Base-by-base conservation (phyloP, 2,797 vertebrate genomes). In the Trachops cirrhosus region DNA sequence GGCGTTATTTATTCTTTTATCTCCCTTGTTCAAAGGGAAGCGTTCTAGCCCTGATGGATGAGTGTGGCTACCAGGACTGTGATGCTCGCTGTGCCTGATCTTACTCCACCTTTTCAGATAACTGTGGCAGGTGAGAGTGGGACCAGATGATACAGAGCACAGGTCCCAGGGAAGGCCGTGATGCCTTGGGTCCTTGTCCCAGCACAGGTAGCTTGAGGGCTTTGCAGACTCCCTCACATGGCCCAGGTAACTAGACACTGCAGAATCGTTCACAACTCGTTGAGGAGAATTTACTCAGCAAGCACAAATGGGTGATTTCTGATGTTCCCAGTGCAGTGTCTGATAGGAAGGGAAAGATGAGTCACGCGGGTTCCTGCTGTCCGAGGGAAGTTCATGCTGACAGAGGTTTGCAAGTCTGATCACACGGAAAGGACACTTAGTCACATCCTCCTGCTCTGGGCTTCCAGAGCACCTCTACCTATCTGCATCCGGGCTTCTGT, bases 1-100 rank as follows among this genome's bases (percentile, higher is more conserved):
- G 95, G 79, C 18, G 18, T 96, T 97, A 85, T 93, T 97, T 97
- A 68, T 97, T 97, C 77, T 92, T 87, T 97, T 97, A 97, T 98
- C 95, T 98, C 78, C 41, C 90, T 96, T 96, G 84, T 82, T 98
- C 96, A 89, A 96, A 84, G 96, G 95, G 90, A 98, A 96, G 59
- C 41, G 77, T 97, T 86, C 87, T 85, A 90, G 78, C 68, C 74
- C 64, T 93, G 93, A 97, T 50, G 92, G 82, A 91, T 97, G 95
- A 4, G 0, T 78, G 32, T 48, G 3, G 3, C 37, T 87, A 52
- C 54, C 0, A 24, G 7, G 73, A 71, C 94, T 44, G 18, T 64
- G 74, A 93, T 91, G 89, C 95, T 95, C 59, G 15, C 50, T 80
- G 75, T 67, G 93, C 80, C 78, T 96, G 96, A 97, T 95, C 93